Conservation (phyloP, 2,113 vertebrate species). For the Cygnus buccinator region DNA sequence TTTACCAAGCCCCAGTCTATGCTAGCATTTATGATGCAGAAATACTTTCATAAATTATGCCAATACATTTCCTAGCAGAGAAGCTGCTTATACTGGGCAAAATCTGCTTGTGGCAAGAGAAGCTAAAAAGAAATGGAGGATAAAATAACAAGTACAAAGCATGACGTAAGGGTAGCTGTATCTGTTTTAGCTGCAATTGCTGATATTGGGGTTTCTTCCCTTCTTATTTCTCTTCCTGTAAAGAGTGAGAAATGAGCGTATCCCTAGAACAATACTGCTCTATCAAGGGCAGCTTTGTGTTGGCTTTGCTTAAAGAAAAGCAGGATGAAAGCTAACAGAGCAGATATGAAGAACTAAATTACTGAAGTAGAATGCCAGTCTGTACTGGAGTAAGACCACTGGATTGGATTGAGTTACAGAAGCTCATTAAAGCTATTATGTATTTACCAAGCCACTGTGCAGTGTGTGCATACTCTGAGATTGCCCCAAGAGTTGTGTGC, state of each 20-base stretch:
- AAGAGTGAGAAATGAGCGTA: background rate
- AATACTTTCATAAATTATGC: slow-evolving; percentile 6
- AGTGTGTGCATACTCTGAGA: background rate
- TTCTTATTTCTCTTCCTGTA: background rate
- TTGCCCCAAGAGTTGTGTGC: background rate
- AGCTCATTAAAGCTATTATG: slow-evolving; percentile 7
- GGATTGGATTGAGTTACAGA: background rate
- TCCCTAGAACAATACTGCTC: background rate
- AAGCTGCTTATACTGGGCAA: background rate
- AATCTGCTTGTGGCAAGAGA: background rate
- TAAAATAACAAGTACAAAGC: slow-evolving; percentile 22
- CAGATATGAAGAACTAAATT: background rate
- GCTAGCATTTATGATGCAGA: background rate
- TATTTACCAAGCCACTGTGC: background rate
- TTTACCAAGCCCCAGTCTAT: background rate
- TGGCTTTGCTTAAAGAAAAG: background rate
- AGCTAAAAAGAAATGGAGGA: background rate
- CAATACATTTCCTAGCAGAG: background rate
- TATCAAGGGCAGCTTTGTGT: background rate
- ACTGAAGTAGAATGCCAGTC: background rate
- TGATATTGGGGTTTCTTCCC: background rate
- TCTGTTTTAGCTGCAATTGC: slow-evolving; percentile 6
- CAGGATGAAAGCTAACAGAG: background rate
- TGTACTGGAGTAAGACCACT: background rate
- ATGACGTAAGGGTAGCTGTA: background rate